phyloP scores from a whole-genome alignment of 2,888 invertebrate genomes.

The Chrysolina haemoptera region DNA sequence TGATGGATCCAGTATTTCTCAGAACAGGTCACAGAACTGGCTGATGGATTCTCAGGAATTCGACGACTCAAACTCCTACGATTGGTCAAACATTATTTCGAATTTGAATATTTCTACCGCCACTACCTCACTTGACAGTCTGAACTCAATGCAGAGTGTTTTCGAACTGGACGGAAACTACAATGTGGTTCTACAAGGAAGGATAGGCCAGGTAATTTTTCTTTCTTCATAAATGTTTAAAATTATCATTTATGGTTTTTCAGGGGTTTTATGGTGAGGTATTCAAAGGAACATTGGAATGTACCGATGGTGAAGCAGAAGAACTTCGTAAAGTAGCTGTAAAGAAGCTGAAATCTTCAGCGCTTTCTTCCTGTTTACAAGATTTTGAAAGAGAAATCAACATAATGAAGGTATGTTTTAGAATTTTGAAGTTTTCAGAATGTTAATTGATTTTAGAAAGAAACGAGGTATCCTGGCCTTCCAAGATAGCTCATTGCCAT shows the following conservation, averaged over 20 bases:
- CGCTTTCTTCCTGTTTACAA: slow-evolving; percentile 71
- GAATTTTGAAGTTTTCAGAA: not conserved
- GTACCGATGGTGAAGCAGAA: slow-evolving; percentile 69
- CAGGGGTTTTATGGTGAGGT: slow-evolving; percentile 92
- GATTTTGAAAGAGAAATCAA: slow-evolving; percentile 90
- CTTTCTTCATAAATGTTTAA: slow-evolving; percentile 19
- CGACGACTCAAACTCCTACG: slow-evolving; percentile 66
- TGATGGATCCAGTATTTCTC: slow-evolving; percentile 52
- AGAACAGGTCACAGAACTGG: slow-evolving; percentile 42
- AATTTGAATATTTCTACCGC: slow-evolving; percentile 65
- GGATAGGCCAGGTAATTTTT: slow-evolving; percentile 74
- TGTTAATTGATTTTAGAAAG: too few species aligned
- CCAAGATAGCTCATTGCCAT: too few species aligned
- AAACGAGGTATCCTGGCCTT: too few species aligned
- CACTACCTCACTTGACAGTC: slow-evolving; percentile 67
- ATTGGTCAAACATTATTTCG: slow-evolving; percentile 65
- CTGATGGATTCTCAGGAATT: slow-evolving; percentile 53
- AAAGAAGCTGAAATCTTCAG: slow-evolving; percentile 76
- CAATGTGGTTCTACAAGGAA: slow-evolving; percentile 75
- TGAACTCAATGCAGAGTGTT: slow-evolving; percentile 72
- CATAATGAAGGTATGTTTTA: slow-evolving; percentile 83
- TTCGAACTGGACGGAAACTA: slow-evolving; percentile 74
- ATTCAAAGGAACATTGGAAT: slow-evolving; percentile 82
- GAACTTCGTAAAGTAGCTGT: slow-evolving; percentile 77
- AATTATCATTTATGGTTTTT: not conserved